Evolutionary conservation across 1,140 invertebrate genomes (phyloP).

Genomic region (Platyscapa corneri): DNA sequence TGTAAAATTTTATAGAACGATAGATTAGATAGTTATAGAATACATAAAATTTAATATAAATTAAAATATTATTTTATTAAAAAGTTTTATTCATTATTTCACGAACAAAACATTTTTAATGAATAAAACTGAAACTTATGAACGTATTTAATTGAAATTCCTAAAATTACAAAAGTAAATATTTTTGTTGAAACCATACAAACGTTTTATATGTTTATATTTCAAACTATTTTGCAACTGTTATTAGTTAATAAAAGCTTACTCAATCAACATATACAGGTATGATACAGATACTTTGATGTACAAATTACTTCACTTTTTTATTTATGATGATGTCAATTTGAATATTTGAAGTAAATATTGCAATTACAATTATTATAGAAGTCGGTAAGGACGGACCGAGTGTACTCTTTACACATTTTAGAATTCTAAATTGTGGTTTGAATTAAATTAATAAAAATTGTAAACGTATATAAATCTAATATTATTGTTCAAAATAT

Average conservation of each 20-base stretch:
- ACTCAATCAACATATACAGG: not conserved
- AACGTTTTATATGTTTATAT: conserved; percentile 1
- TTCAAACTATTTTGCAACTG: not conserved
- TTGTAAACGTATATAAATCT: not conserved
- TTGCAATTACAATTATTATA: not conserved
- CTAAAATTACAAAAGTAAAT: not conserved
- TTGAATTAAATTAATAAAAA: not conserved
- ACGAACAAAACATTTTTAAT: not conserved
- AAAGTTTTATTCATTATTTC: not conserved
- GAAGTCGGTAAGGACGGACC: not conserved
- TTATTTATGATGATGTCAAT: not conserved
- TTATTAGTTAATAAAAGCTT: not conserved
- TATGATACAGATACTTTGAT: not conserved
- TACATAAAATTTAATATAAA: not conserved
- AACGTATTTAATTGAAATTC: not conserved
- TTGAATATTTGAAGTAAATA: not conserved
- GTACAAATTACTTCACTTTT: not conserved
- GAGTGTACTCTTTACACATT: not conserved
- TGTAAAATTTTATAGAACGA: not conserved
- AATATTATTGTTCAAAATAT: not conserved
- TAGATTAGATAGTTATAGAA: not conserved
- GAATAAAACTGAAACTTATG: not conserved
- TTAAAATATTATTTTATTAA: not conserved
- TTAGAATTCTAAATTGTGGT: not conserved
- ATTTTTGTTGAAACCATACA: not conserved